These are phyloP conservation scores for Crenuchus spilurus DNA, from an alignment of 2,797 vertebrate species.

Conservation along the genomic window DNA sequence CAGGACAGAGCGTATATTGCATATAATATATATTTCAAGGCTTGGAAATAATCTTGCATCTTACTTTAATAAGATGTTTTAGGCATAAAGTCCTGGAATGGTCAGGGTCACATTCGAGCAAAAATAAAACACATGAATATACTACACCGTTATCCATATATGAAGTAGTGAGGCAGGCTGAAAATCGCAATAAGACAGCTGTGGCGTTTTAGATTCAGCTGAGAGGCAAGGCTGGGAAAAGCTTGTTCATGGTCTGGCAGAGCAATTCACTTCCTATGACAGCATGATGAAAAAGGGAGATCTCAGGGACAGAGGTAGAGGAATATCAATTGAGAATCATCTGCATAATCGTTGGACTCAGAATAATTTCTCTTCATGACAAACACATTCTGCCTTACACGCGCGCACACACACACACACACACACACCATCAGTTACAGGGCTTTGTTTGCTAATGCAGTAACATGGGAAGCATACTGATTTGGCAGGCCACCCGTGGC, in stretches of 20 bases:
- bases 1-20: too few relatives aligned
- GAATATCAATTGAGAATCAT: slow-evolving; percentile 54
- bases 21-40: too few relatives aligned
- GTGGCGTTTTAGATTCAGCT: slow-evolving; percentile 23
- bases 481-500: slow-evolving; percentile 41
- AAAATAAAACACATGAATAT: slow-evolving; percentile 16
- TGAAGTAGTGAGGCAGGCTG: not conserved
- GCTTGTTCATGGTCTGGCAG: slow-evolving; percentile 43
- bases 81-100: not conserved
- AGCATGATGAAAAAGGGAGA: slow-evolving; percentile 46
- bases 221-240: slow-evolving; percentile 11
- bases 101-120: not conserved
- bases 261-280: slow-evolving; percentile 37
- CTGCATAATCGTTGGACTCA: slow-evolving; percentile 47
- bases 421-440: slow-evolving; percentile 30
- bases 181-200: slow-evolving; percentile 25
- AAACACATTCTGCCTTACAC: slow-evolving; percentile 31
- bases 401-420: slow-evolving; percentile 17
- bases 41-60: not conserved
- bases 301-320: slow-evolving; percentile 39
- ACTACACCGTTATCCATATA: slow-evolving; percentile 7
- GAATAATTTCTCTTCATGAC: slow-evolving; percentile 52
- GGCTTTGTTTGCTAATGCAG: slow-evolving; percentile 49
- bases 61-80: not conserved
- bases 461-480: slow-evolving; percentile 36